Evolutionary conservation across 2,797 vertebrate genomes (phyloP).

Genomic region (Bradypodion ventrale): DNA sequence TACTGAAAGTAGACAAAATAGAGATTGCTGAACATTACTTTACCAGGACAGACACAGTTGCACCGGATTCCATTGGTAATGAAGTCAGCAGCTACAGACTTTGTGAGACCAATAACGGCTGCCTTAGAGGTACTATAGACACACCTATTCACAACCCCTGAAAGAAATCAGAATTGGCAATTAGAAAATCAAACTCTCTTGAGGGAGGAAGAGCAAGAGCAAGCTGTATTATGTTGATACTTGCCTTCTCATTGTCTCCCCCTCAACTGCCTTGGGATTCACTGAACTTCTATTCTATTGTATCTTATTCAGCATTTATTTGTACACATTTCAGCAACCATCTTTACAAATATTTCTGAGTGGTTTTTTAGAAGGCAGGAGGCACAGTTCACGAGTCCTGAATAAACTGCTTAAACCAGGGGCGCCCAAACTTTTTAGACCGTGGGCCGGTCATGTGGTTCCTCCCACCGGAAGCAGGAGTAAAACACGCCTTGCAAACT

Average conservation of each 20-base stretch:
- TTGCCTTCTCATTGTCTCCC: neutral
- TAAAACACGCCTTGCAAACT: too few relatives aligned
- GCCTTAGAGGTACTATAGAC: conserved; percentile 93
- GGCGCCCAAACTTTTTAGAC: too few relatives aligned
- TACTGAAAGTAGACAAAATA: neutral
- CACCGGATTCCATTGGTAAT: conserved; percentile 92
- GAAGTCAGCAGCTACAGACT: conserved; percentile 93
- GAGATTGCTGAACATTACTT: conserved; percentile 12
- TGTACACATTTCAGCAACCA: neutral
- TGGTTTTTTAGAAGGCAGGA: neutral
- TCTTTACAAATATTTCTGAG: neutral
- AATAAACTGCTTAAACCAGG: too few relatives aligned
- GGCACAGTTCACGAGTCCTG: too few relatives aligned
- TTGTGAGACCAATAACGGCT: conserved; percentile 93
- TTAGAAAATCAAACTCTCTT: neutral
- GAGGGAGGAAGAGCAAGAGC: neutral
- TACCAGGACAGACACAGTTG: conserved; percentile 83
- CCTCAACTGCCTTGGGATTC: neutral
- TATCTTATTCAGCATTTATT: neutral
- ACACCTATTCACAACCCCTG: conserved; percentile 90
- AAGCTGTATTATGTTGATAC: neutral
- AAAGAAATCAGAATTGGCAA: neutral
- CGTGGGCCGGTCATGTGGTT: too few relatives aligned
- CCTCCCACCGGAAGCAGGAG: too few relatives aligned
- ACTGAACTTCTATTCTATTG: neutral